Percentiles rank a stretch among this genome's conserved stretches.
Conservation (phyloP, 1,140 invertebrate species). For the Leptopilina boulardi region DNA sequence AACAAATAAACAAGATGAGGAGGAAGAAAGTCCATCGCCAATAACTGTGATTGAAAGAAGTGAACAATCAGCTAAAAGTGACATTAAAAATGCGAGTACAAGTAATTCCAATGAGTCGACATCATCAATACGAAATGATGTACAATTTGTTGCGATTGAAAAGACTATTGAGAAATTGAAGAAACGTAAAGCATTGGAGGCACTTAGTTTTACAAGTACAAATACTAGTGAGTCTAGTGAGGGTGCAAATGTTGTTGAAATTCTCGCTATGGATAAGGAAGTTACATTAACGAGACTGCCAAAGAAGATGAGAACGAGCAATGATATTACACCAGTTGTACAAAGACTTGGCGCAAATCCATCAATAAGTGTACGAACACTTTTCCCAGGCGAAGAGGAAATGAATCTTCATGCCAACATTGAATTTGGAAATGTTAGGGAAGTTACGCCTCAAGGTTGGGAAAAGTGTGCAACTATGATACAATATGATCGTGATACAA, state of each 20-base stretch:
- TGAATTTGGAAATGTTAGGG: constrained; percentile 82
- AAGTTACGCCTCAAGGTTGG: constrained; percentile 86
- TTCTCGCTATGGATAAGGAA: constrained; percentile 74
- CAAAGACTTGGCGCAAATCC: constrained; percentile 83
- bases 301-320: constrained; percentile 65
- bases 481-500: constrained; percentile 88
- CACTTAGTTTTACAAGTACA: constrained; percentile 38
- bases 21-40: constrained; percentile 47
- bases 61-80: constrained; percentile 17
- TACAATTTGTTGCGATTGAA: constrained; percentile 66
- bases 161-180: constrained; percentile 72
- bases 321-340: constrained; percentile 73
- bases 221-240: constrained; percentile 35
- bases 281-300: constrained; percentile 72
- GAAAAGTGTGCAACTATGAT: constrained; percentile 86
- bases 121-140: constrained; percentile 14
- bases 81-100: constrained; percentile 17
- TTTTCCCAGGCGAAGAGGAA: constrained; percentile 88
- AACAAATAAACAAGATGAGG: constrained; percentile 51
- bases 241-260: constrained; percentile 64
- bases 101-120: constrained; percentile 36
- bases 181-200: constrained; percentile 69
- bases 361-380: constrained; percentile 86
- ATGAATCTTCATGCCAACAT: constrained; percentile 85
- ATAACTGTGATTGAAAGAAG: constrained; percentile 51